Evolutionary conservation across 2,888 invertebrate species (phyloP).

Genomic region (Cyrtodaria siliqua): DNA sequence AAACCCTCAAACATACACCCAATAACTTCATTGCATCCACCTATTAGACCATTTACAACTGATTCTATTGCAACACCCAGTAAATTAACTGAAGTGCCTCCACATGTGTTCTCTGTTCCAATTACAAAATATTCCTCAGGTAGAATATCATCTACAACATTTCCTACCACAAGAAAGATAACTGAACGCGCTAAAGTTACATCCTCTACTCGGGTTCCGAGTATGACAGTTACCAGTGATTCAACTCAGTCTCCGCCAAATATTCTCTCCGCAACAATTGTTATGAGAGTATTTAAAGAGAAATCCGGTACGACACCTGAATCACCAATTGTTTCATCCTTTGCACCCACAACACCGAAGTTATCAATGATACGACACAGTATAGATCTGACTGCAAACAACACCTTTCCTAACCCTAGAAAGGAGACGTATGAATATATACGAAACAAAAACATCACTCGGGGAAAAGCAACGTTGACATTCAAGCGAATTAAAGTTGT

Average conservation of each 20-base stretch:
- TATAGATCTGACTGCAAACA: constrained; percentile 51
- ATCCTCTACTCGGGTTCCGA: no score
- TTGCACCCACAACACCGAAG: constrained; percentile 11
- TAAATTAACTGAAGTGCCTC: no score
- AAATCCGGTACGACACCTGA: not conserved
- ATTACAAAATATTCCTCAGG: no score
- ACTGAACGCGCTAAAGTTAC: no score
- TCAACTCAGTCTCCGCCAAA: not conserved
- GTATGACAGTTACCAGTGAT: not conserved
- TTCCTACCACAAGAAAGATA: no score
- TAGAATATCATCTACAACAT: no score
- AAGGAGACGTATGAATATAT: constrained; percentile 58
- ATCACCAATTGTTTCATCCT: not conserved
- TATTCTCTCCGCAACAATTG: no score
- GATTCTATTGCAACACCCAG: no score
- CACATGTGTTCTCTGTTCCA: no score
- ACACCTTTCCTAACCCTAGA: constrained; percentile 54
- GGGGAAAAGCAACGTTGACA: constrained; percentile 42
- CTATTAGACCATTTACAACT: no score
- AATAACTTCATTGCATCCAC: no score
- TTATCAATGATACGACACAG: constrained; percentile 31
- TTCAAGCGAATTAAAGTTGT: constrained; percentile 56
- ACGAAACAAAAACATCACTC: constrained; percentile 36
- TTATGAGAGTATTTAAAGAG: not conserved
- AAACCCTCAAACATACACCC: no score